Conservation (phyloP, 2,888 invertebrate genomes). For the Leptarthrus brevirostris region DNA sequence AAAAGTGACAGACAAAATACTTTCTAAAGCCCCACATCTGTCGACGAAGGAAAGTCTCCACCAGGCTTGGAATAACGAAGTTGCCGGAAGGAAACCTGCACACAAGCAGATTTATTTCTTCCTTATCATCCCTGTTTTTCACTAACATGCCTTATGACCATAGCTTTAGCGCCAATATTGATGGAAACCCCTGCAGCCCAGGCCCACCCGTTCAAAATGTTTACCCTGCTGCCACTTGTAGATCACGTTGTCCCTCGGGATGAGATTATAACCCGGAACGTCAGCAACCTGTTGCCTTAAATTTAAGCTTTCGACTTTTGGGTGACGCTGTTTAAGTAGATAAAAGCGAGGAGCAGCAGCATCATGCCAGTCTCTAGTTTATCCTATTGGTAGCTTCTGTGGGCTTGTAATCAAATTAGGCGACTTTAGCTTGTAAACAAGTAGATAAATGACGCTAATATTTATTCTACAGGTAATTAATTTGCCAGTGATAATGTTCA, state of each 20-base stretch:
- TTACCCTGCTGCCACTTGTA: background rate
- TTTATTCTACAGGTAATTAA: conserved; percentile 35
- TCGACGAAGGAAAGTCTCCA: background rate
- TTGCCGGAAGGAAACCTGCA: conserved; percentile 24
- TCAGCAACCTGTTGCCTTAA: conserved; percentile 29
- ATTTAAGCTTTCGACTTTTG: conserved; percentile 16
- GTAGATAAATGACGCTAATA: conserved; percentile 35
- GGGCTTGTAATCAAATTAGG: conserved; percentile 38
- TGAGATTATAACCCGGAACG: background rate
- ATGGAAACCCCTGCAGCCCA: background rate
- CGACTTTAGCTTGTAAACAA: conserved; percentile 14
- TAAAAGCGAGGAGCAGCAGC: background rate
- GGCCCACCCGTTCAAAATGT: background rate
- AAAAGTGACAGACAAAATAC: too few relatives aligned
- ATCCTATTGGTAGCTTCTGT: conserved; percentile 16
- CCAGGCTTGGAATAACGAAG: conserved; percentile 1
- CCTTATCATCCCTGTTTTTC: background rate
- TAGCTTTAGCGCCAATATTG: background rate
- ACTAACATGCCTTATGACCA: background rate
- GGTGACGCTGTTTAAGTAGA: background rate
- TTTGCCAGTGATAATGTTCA: conserved; percentile 11
- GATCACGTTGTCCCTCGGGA: background rate
- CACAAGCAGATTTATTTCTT: conserved; percentile 16
- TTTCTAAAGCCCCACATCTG: too few relatives aligned
- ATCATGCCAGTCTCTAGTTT: background rate